These are phyloP conservation scores for Belgica antarctica DNA, from an alignment of 2,888 invertebrate species.

Conservation along the genomic window DNA sequence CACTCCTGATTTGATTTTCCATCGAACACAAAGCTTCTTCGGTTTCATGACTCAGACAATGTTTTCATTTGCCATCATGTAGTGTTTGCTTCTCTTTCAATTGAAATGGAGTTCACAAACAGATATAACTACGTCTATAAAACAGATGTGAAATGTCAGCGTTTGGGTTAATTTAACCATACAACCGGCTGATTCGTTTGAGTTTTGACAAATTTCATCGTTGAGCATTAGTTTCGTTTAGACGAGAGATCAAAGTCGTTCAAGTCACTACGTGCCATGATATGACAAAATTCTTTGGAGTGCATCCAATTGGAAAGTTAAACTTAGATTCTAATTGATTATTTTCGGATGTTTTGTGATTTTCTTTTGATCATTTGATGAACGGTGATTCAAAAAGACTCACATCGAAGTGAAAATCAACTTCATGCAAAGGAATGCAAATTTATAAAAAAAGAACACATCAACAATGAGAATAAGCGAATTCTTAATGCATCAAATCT, in stretches of 20 bases:
- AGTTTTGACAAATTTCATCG: not conserved
- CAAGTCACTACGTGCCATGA: not conserved
- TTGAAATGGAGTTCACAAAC: slow-evolving; percentile 24
- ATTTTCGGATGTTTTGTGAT: not conserved
- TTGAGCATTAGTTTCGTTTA: not conserved
- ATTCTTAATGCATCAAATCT: too few species aligned
- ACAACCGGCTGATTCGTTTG: not conserved
- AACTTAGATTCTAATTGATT: not conserved
- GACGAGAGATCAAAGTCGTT: too few species aligned
- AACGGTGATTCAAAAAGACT: too few species aligned
- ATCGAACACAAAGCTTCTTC: too few species aligned
- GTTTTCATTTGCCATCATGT: not conserved
- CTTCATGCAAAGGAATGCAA: too few species aligned
- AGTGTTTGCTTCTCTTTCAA: not conserved
- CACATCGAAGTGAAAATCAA: too few species aligned
- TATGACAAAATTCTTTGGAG: not conserved
- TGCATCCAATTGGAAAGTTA: not conserved
- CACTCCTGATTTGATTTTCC: too few species aligned
- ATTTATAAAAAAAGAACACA: too few species aligned
- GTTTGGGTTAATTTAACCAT: not conserved
- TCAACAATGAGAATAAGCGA: too few species aligned
- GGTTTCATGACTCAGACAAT: too few species aligned
- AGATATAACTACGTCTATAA: not conserved
- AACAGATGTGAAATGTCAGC: not conserved
- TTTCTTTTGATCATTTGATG: too few species aligned